Conservation (phyloP, 2,797 vertebrate species). For the Psittacula derbiana region DNA sequence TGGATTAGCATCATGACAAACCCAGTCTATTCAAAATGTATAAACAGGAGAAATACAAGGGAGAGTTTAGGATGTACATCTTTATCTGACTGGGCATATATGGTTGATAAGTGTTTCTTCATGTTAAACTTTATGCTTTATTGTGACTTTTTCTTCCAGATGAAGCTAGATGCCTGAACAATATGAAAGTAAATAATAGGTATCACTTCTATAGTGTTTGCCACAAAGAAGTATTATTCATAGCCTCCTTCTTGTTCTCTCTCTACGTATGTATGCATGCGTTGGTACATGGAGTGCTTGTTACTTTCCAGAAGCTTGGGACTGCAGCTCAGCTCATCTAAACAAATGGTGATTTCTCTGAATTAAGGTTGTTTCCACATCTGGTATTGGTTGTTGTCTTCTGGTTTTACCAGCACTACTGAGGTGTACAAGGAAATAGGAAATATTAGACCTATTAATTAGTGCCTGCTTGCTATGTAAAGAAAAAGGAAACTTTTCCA, state of each 20-base stretch:
- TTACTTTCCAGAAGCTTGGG: constrained; percentile 9
- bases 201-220: constrained; percentile 1
- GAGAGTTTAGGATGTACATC: neutral
- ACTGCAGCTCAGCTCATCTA: neutral
- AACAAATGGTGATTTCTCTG: neutral
- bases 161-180: constrained; percentile 44
- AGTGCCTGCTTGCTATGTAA: neutral
- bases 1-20: neutral
- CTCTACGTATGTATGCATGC: neutral
- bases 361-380: neutral
- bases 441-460: neutral
- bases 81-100: neutral
- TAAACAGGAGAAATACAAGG: neutral
- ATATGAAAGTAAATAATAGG: constrained; percentile 32
- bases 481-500: constrained; percentile 62
- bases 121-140: constrained; percentile 8
- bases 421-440: neutral
- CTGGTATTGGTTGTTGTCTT: neutral
- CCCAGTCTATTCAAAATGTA: neutral
- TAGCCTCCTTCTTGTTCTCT: constrained; percentile 14
- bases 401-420: neutral
- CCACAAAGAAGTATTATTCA: neutral
- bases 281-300: neutral
- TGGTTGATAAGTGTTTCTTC: neutral
- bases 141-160: constrained; percentile 50